Conservation (phyloP, 2,113 vertebrate species). For the Cyprinodon variegatus region DNA sequence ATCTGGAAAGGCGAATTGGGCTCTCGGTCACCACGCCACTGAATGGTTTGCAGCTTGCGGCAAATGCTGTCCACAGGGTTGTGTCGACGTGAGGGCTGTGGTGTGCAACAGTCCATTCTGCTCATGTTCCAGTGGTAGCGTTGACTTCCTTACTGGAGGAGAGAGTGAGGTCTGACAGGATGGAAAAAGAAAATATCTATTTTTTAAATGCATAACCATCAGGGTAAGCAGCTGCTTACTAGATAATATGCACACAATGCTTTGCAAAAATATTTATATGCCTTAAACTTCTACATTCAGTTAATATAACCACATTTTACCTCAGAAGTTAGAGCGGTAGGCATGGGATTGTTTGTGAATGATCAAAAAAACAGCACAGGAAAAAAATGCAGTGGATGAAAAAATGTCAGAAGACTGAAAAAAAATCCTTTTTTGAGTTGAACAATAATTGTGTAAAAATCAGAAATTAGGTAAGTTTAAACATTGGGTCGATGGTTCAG, state of each 20-base stretch:
- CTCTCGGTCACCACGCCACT: constrained; percentile 81
- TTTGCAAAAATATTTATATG: not conserved
- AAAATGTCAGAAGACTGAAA: too few relatives aligned
- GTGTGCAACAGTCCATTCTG: constrained; percentile 72
- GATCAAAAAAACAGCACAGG: too few relatives aligned
- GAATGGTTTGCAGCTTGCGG: constrained; percentile 88
- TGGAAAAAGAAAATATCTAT: not conserved
- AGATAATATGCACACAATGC: too few relatives aligned
- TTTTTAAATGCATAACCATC: not conserved
- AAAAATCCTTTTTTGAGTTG: too few relatives aligned
- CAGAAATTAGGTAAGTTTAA: too few relatives aligned
- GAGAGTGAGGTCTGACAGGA: constrained; percentile 60
- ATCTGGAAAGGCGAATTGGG: constrained; percentile 83
- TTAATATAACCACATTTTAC: not conserved
- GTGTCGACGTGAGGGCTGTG: constrained; percentile 74
- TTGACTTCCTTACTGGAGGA: constrained; percentile 37
- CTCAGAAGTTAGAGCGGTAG: not conserved
- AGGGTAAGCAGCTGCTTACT: not conserved
- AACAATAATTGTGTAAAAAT: too few relatives aligned
- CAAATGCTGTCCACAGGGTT: constrained; percentile 92
- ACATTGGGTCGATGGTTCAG: too few relatives aligned
- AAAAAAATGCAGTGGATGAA: too few relatives aligned
- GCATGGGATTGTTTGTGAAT: too few relatives aligned
- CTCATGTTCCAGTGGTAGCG: constrained; percentile 7
- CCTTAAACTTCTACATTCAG: not conserved